Base-by-base conservation (phyloP, 2,888 invertebrate species). In the Acleris literana region DNA sequence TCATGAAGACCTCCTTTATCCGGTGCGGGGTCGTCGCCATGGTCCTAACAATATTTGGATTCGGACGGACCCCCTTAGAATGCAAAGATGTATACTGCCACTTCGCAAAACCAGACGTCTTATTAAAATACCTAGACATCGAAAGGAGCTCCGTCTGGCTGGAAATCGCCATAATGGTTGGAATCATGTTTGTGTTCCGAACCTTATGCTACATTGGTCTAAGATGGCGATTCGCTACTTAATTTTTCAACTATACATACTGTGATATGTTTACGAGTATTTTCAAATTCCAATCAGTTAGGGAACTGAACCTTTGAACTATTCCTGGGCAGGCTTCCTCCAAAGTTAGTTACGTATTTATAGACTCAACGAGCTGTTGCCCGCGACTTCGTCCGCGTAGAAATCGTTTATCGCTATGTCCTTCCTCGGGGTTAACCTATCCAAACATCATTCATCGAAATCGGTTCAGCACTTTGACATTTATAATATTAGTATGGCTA, bases 1-100 rank as follows among this genome's bases (percentile, higher is more conserved):
- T 95, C 4, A 95, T 95, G 94, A 94, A 94, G 79, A 92, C 93
- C 5, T 95, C 95, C 25, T 95, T 94, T 83, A 93, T 95, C 71
- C 91, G 95, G 20, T 94, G 95, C 70, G 95, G 95, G 0, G 94
- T 95, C 3, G 94, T 95, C 16, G 94, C 94, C 0, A 86, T 95
- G 79, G 91, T 95, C 0, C 79, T 95, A 2, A 93, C 94, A 0
- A 91, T 95, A 5, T 95, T 95, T 77, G 95, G 95, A 7, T 94
- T 94, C 70, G 92, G 92, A 63, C 87, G 95, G 13, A 84, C 88
- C 51, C 89, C 91, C 2, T 79, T 95, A 5, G 87, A 93, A 3
- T 95, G 95, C 75, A 79, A 87, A 16, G 94, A 94, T 0, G 83
- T 94, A 39, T 95, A 95, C 75, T 95, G 95, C 74, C 95, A 95